Conservation (phyloP, 2,113 vertebrate genomes). For the Clarias macrocephalus region DNA sequence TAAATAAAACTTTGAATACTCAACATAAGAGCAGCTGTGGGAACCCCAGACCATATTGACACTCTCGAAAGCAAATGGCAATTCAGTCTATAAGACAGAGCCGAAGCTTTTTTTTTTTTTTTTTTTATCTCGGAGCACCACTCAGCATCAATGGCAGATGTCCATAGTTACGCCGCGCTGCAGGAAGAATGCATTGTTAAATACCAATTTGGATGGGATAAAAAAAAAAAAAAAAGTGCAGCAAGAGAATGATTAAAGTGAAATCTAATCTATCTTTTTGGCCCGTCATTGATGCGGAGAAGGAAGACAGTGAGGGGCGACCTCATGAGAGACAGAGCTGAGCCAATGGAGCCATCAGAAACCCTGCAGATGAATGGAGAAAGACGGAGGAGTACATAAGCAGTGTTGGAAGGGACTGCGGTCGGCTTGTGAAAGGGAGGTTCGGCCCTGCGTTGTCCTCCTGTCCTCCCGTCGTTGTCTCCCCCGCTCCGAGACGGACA, state of each 20-base stretch:
- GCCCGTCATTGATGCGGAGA: conserved; percentile 65
- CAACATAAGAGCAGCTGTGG: conserved; percentile 43
- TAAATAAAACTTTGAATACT: conserved; percentile 39
- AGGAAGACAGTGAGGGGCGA: conserved; percentile 64
- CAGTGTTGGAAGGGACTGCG: conserved; percentile 69
- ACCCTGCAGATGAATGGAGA: conserved; percentile 72
- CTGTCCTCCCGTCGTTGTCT: conserved; percentile 74
- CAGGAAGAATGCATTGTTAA: conserved; percentile 60
- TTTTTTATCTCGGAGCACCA: conserved; percentile 53
- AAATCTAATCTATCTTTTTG: conserved; percentile 70
- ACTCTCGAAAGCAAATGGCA: conserved; percentile 56
- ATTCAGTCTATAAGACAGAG: conserved; percentile 54
- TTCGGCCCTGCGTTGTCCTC: conserved; percentile 72
- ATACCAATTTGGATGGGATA: conserved; percentile 54
- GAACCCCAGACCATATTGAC: conserved; percentile 55
- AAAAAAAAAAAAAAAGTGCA: conserved; percentile 53
- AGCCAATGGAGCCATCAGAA: conserved; percentile 85
- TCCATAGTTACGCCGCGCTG: conserved; percentile 46
- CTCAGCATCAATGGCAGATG: conserved; percentile 52
- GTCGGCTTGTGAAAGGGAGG: conserved; percentile 74
- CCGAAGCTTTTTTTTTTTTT: conserved; percentile 39
- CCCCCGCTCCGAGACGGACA: conserved; percentile 78
- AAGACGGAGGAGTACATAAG: conserved; percentile 76
- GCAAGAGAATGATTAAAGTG: conserved; percentile 71
- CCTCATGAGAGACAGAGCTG: conserved; percentile 56